Conservation (phyloP, 2,113 vertebrate genomes). For the Colistium nudipinnis region DNA sequence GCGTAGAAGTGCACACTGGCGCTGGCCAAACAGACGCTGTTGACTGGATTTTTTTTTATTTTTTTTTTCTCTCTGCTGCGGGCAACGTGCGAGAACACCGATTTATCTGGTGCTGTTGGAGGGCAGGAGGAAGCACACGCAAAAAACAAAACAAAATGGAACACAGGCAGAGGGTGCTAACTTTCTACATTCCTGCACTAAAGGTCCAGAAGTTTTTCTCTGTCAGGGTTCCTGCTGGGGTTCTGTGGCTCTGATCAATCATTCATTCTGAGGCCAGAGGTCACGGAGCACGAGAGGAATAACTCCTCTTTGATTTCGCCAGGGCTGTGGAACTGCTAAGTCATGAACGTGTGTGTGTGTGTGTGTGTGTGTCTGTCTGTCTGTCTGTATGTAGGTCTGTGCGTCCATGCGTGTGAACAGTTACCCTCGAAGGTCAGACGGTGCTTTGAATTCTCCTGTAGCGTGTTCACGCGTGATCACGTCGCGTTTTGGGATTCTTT, state of each 20-base stretch:
- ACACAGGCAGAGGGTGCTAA: not conserved
- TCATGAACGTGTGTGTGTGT: slow-evolving; percentile 13
- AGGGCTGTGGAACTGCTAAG: slow-evolving; percentile 34
- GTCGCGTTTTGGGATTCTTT: slow-evolving; percentile 15
- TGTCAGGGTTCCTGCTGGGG: slow-evolving; percentile 44
- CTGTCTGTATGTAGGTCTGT: slow-evolving; percentile 8
- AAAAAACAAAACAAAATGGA: slow-evolving; percentile 2
- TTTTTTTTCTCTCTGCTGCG: too few species aligned
- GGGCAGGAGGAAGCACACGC: not conserved
- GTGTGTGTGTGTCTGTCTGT: not conserved
- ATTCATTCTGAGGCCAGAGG: slow-evolving; percentile 65
- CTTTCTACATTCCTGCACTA: slow-evolving; percentile 17
- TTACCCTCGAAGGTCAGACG: slow-evolving; percentile 40
- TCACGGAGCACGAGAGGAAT: slow-evolving; percentile 65
- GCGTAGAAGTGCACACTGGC: not conserved
- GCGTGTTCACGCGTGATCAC: slow-evolving; percentile 24
- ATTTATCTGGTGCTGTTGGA: not conserved
- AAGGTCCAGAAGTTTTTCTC: slow-evolving; percentile 55
- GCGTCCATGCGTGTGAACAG: slow-evolving; percentile 19
- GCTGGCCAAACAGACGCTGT: not conserved
- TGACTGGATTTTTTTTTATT: too few species aligned
- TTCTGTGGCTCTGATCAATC: slow-evolving; percentile 68
- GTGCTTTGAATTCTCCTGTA: slow-evolving; percentile 43
- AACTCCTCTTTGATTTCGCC: slow-evolving; percentile 58
- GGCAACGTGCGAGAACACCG: not conserved